Evolutionary conservation across 2,113 vertebrate genomes (phyloP).

Genomic region (Pampusana beccarii): DNA sequence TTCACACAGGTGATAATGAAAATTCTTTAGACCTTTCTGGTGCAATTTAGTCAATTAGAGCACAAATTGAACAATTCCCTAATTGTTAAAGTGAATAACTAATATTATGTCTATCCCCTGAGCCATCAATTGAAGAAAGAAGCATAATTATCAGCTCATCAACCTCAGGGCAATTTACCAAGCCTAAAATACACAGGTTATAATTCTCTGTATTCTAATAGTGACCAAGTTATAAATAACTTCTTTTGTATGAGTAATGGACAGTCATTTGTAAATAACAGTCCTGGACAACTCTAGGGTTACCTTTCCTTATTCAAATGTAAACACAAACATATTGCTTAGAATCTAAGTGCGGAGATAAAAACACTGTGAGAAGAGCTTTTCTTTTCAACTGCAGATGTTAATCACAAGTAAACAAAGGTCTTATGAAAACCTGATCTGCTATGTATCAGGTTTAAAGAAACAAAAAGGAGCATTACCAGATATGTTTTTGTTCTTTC

Average conservation of each 20-base stretch:
- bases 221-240: constrained; percentile 7
- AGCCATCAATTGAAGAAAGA: constrained; percentile 34
- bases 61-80: constrained; percentile 53
- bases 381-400: neutral
- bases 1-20: constrained; percentile 45
- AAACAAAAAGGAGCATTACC: neutral
- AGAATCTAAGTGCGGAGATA: neutral
- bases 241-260: constrained; percentile 50
- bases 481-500: neutral
- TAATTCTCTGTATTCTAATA: constrained; percentile 25
- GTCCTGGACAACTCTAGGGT: neutral
- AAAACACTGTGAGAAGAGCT: neutral
- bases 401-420: constrained; percentile 1
- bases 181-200: constrained; percentile 22
- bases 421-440: neutral
- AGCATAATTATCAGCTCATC: constrained; percentile 62
- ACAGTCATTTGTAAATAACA: constrained; percentile 48
- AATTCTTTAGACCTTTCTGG: constrained; percentile 36
- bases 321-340: constrained; percentile 46
- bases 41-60: constrained; percentile 50
- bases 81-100: constrained; percentile 49
- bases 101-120: neutral
- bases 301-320: constrained; percentile 8
- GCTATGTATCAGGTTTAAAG: neutral
- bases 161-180: constrained; percentile 4